These are phyloP conservation scores for Proteles cristata DNA, from an alignment of 2,113 vertebrate genomes.

Conservation along the genomic window DNA sequence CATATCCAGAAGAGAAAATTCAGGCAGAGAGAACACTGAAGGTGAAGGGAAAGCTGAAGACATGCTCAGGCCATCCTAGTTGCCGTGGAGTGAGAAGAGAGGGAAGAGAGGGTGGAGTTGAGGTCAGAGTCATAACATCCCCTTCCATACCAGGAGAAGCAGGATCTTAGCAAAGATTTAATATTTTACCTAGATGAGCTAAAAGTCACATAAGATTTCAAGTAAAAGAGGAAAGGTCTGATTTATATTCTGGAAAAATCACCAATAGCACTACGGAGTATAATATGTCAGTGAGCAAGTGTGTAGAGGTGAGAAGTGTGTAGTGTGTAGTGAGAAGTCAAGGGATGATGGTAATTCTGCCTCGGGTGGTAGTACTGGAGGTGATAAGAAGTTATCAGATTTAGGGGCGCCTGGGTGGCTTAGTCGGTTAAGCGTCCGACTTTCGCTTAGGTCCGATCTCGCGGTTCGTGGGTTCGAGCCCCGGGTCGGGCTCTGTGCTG, in stretches of 20 bases:
- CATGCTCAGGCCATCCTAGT: not conserved
- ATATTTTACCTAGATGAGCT: not conserved
- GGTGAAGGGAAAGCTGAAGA: not conserved
- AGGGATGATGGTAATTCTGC: not conserved
- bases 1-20: not conserved
- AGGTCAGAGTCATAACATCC: not conserved
- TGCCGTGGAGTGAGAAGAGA: not conserved
- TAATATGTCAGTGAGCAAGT: not conserved
- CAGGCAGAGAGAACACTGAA: not conserved
- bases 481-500: too few relatives aligned
- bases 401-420: too few relatives aligned
- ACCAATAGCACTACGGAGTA: not conserved
- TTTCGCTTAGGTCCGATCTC: too few relatives aligned
- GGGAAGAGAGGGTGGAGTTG: rapidly evolving
- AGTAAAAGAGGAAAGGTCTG: not conserved
- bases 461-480: too few relatives aligned
- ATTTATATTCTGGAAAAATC: not conserved
- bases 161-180: not conserved
- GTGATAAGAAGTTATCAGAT: not conserved
- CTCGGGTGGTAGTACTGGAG: not conserved
- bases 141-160: too few relatives aligned
- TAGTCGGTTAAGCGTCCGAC: too few relatives aligned
- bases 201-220: not conserved
- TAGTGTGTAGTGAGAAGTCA: not conserved
- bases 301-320: not conserved